These are phyloP conservation scores for Rhabdophis nuchalis DNA, from an alignment of 2,797 vertebrate genomes.

Conservation along the genomic window DNA sequence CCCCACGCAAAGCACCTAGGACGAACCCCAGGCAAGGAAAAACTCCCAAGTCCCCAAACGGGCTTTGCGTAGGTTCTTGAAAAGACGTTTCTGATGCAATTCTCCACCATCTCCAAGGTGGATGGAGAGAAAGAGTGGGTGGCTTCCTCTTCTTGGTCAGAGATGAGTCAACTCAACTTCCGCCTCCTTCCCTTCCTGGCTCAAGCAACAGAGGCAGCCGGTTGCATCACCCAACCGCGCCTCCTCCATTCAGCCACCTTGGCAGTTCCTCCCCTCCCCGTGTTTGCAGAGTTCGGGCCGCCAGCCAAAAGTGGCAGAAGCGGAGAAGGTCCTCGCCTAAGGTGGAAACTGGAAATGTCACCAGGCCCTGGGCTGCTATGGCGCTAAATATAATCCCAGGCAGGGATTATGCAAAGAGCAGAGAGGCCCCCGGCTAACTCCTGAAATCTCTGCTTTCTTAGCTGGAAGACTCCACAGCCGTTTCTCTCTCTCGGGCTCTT, in stretches of 20 bases:
- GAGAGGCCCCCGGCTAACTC: neutral
- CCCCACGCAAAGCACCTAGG: neutral
- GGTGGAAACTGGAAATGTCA: neutral
- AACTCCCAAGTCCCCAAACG: neutral
- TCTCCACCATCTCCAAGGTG: neutral
- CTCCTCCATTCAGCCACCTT: neutral
- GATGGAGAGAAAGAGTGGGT: neutral
- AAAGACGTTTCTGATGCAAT: neutral
- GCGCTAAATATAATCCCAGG: neutral
- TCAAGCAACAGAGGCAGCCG: accelerated
- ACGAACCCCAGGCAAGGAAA: too few relatives aligned
- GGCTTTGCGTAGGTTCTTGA: accelerated
- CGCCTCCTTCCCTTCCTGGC: neutral
- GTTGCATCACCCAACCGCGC: conserved; percentile 24
- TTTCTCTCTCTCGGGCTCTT: neutral
- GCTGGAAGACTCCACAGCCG: neutral
- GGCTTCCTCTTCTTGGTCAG: neutral
- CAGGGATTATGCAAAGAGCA: neutral
- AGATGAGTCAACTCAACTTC: accelerated
- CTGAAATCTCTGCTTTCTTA: neutral
- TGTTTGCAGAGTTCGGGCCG: neutral
- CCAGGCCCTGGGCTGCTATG: neutral
- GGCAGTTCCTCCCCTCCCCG: neutral
- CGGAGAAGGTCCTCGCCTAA: neutral
- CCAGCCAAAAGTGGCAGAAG: neutral